Conservation (phyloP, 1,140 invertebrate species). For the Lucilia cuprina region DNA sequence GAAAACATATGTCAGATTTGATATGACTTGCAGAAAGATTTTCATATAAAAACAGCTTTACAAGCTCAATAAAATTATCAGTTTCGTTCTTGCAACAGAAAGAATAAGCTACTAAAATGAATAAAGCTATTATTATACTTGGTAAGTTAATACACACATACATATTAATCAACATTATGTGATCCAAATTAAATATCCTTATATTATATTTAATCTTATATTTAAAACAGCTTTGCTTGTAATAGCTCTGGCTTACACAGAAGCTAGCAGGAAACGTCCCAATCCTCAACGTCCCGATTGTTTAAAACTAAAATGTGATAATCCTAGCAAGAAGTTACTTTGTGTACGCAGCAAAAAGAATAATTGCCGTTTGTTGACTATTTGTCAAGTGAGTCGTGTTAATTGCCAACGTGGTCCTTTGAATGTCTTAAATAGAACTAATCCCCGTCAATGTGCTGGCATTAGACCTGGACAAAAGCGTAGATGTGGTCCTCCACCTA, state of each 20-base stretch:
- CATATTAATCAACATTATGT: too few species aligned
- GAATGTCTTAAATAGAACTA: background rate
- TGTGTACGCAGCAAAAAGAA: background rate
- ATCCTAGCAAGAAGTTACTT: background rate
- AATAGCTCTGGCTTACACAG: background rate
- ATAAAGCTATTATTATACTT: background rate
- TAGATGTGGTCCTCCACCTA: background rate
- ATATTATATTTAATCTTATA: too few species aligned
- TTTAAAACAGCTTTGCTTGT: background rate
- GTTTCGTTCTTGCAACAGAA: background rate
- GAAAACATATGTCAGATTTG: too few species aligned
- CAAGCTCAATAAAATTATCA: background rate
- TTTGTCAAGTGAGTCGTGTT: background rate
- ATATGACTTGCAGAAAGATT: background rate
- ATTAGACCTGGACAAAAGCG: background rate
- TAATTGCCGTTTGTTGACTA: conserved; percentile 20
- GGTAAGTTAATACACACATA: background rate
- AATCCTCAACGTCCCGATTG: background rate
- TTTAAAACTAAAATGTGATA: background rate
- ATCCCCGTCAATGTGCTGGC: background rate
- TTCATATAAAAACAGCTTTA: background rate
- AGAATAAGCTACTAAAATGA: background rate
- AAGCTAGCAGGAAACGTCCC: background rate
- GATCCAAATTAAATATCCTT: too few species aligned
- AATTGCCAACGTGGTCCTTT: conserved; percentile 17